These are phyloP conservation scores for Mamestra brassicae DNA, from an alignment of 2,888 invertebrate genomes.

Conservation along the genomic window DNA sequence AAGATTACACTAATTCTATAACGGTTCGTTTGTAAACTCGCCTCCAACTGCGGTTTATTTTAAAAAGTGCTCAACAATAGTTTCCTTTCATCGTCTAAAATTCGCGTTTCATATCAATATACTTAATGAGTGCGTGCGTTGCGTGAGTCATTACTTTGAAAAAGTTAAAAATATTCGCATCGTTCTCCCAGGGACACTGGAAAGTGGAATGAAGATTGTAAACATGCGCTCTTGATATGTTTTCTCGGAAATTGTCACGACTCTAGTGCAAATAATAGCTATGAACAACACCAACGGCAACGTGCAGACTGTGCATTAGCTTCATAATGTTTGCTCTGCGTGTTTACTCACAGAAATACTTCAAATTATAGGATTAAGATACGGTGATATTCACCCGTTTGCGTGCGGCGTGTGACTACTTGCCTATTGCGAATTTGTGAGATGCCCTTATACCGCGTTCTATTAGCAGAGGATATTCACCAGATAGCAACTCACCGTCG, in stretches of 20 bases:
- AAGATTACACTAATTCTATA: constrained; percentile 27
- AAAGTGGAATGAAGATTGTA: constrained; percentile 76
- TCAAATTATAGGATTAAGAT: constrained; percentile 55
- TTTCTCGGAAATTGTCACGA: constrained; percentile 80
- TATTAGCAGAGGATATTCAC: constrained; percentile 69
- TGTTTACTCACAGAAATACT: constrained; percentile 46
- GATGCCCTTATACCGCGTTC: constrained; percentile 43
- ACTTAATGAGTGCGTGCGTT: constrained; percentile 55
- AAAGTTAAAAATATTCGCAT: constrained; percentile 80
- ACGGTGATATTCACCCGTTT: constrained; percentile 19
- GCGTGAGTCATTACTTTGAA: constrained; percentile 74
- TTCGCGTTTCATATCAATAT: constrained; percentile 51
- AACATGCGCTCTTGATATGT: constrained; percentile 77
- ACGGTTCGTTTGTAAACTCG: constrained; percentile 17
- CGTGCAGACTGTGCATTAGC: constrained; percentile 54
- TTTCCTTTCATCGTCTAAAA: constrained; percentile 44
- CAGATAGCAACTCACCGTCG: constrained; percentile 75
- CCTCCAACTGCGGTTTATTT: constrained; percentile 34
- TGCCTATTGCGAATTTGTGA: constrained; percentile 33
- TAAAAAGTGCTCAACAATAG: constrained; percentile 35
- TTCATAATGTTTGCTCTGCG: constrained; percentile 58
- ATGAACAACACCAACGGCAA: constrained; percentile 60
- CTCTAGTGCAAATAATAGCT: constrained; percentile 74
- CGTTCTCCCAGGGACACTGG: constrained; percentile 80
- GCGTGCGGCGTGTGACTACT: constrained; percentile 28